A percentile compares a stretch with the other conserved stretches of the same genome.
phyloP scores from a whole-genome alignment of 2,888 invertebrate species.

The Limnephilus lunatus region DNA sequence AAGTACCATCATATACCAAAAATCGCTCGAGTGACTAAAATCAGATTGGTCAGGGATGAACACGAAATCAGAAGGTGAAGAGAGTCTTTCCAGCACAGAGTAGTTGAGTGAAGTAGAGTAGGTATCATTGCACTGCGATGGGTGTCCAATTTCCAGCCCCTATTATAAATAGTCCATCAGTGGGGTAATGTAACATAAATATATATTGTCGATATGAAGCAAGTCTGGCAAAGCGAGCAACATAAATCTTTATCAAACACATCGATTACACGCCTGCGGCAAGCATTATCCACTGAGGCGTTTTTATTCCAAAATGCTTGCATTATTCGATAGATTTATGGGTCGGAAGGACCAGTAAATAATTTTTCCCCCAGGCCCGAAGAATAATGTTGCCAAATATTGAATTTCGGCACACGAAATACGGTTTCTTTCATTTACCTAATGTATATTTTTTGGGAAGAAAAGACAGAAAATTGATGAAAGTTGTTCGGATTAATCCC shows the following conservation, averaged over 20 bases:
- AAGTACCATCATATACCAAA: too few relatives aligned
- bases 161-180: background rate
- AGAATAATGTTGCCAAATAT: slow-evolving; percentile 22
- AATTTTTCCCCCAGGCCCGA: slow-evolving; percentile 9
- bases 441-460: background rate
- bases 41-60: too few relatives aligned
- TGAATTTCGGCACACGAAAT: slow-evolving; percentile 13
- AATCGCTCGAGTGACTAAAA: too few relatives aligned
- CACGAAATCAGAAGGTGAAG: background rate
- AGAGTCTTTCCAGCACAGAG: background rate
- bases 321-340: slow-evolving; percentile 27
- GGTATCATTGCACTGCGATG: background rate
- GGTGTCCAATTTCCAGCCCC: background rate
- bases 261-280: slow-evolving; percentile 6
- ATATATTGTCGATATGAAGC: background rate
- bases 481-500: background rate
- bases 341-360: slow-evolving; percentile 11
- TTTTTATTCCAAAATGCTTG: background rate
- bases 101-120: background rate
- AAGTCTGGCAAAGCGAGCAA: slow-evolving; percentile 5
- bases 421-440: slow-evolving; percentile 2
- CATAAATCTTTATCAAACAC: background rate
- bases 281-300: background rate
- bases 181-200: background rate
- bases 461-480: background rate